These are phyloP conservation scores for Cyrtonyx montezumae DNA, from an alignment of 2,113 vertebrate genomes.

Conservation along the genomic window DNA sequence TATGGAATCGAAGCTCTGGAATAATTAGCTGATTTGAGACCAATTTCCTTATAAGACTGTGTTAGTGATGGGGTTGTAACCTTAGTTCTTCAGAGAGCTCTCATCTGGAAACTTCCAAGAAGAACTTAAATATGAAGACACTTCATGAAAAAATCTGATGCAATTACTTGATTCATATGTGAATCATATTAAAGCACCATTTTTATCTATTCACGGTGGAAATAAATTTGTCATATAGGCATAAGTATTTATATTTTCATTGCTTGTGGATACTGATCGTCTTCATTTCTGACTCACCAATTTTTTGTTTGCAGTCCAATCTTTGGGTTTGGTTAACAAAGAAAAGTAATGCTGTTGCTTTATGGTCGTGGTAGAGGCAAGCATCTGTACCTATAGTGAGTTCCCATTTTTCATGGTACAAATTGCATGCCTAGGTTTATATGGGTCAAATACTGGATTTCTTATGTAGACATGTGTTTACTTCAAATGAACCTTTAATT, in stretches of 20 bases:
- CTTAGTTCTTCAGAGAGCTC: not conserved
- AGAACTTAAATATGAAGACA: constrained; percentile 22
- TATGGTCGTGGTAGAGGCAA: not conserved
- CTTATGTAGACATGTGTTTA: not conserved
- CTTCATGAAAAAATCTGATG: not conserved
- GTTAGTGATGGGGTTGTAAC: not conserved
- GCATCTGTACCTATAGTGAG: not conserved
- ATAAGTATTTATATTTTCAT: not conserved
- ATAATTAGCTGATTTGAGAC: not conserved
- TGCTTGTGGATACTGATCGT: not conserved
- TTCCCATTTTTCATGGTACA: not conserved
- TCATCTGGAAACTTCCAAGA: not conserved
- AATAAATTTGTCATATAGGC: not conserved
- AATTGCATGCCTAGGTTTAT: not conserved
- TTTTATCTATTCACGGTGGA: constrained; percentile 6
- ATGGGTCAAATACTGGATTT: not conserved
- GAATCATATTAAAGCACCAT: not conserved
- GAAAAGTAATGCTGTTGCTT: not conserved
- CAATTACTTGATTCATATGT: not conserved
- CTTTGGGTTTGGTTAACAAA: constrained; percentile 25
- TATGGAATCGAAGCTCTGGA: not conserved
- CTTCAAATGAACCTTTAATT: not conserved
- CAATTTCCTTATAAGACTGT: not conserved
- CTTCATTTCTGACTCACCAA: not conserved
- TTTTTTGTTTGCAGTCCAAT: not conserved